Conservation (phyloP, 2,113 vertebrate genomes). For the Tragelaphus imberbis region DNA sequence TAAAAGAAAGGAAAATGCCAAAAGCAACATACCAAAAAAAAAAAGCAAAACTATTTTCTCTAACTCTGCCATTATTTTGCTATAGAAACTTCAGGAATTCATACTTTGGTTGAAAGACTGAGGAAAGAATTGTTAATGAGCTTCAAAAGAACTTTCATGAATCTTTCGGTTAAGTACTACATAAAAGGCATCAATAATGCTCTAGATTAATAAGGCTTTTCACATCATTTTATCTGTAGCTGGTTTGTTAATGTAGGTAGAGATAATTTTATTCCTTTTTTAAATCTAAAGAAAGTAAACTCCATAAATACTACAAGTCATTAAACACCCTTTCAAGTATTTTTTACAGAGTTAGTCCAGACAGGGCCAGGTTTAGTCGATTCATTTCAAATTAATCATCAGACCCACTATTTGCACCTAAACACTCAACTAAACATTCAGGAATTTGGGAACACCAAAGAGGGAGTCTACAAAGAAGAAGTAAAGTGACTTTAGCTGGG, state of each 20-base stretch:
- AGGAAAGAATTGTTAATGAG: conserved; percentile 29
- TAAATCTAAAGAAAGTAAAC: conserved; percentile 7
- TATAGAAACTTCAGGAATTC: background rate
- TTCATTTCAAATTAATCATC: conserved; percentile 25
- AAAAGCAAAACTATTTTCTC: background rate
- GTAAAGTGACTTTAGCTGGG: background rate
- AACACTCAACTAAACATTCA: background rate
- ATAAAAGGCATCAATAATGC: background rate
- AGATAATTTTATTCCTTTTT: conserved; percentile 4
- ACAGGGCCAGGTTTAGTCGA: background rate
- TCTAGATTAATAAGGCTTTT: background rate
- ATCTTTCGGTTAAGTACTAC: conserved; percentile 1
- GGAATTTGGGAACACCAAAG: background rate
- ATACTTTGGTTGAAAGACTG: background rate
- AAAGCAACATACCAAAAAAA: background rate
- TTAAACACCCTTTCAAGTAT: conserved; percentile 5
- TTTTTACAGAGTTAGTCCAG: background rate
- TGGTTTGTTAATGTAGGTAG: background rate
- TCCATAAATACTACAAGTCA: background rate
- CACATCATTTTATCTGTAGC: background rate
- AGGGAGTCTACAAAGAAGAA: background rate
- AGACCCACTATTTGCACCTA: background rate
- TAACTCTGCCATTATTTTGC: background rate
- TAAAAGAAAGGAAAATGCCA: background rate
- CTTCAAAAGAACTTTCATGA: background rate